These are phyloP conservation scores for Bradynema listronoti DNA, from an alignment of 1,140 invertebrate genomes.

Conservation along the genomic window DNA sequence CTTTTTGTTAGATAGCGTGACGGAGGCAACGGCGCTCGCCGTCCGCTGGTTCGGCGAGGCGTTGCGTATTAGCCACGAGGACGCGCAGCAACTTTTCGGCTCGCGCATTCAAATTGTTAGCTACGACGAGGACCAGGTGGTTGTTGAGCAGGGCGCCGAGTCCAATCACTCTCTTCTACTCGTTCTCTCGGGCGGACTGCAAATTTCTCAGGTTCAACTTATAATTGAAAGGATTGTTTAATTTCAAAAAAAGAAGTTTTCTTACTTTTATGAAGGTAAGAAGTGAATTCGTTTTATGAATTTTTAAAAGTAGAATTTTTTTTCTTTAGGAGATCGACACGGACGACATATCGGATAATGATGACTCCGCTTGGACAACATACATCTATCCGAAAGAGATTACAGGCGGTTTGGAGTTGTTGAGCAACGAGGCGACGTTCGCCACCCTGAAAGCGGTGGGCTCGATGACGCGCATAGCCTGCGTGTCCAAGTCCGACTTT, in stretches of 20 bases:
- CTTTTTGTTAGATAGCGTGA: too few species aligned
- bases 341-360: slow-evolving; percentile 52
- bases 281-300: neutral
- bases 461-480: slow-evolving; percentile 23
- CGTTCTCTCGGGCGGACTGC: slow-evolving; percentile 40
- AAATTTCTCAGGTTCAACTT: slow-evolving; percentile 45
- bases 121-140: slow-evolving; percentile 48
- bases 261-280: too few species aligned
- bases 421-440: slow-evolving; percentile 63
- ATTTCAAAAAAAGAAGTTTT: too few species aligned
- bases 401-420: slow-evolving; percentile 60
- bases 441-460: slow-evolving; percentile 57
- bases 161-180: slow-evolving; percentile 41
- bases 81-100: slow-evolving; percentile 32
- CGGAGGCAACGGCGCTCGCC: too few species aligned
- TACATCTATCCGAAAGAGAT: slow-evolving; percentile 59
- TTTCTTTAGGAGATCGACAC: slow-evolving; percentile 35
- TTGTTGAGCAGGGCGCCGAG: slow-evolving; percentile 51
- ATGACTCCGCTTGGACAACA: slow-evolving; percentile 38
- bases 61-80: slow-evolving; percentile 26
- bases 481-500: slow-evolving; percentile 58
- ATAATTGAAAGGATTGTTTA: too few species aligned
- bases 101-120: slow-evolving; percentile 33
- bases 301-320: slow-evolving; percentile 4
- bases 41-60: slow-evolving; percentile 52